A percentile compares a stretch with the other conserved stretches of the same genome.
These are phyloP conservation scores for Bellardia bayeri DNA, from an alignment of 2,888 invertebrate species.

Conservation along the genomic window DNA sequence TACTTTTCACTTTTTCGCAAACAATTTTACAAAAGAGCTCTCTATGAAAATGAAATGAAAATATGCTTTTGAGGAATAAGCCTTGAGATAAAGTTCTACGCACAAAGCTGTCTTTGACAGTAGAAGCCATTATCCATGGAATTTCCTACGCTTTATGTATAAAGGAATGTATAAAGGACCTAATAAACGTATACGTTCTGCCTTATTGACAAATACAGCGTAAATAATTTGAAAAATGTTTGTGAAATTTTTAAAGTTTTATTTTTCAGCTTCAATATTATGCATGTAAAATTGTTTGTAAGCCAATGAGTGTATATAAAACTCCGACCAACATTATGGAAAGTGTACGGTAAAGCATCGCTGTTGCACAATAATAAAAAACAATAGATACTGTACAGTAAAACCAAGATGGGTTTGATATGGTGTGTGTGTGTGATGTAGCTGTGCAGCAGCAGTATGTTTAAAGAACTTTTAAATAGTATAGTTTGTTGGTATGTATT, in stretches of 20 bases:
- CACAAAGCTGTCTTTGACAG: not conserved
- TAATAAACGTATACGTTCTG: conserved; percentile 2
- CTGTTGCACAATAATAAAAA: not conserved
- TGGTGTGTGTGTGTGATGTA: not conserved
- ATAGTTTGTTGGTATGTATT: not conserved
- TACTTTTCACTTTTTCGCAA: not conserved
- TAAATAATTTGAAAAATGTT: conserved; percentile 15
- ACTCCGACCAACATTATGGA: not conserved
- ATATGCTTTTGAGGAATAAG: not conserved
- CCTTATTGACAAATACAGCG: conserved; percentile 14
- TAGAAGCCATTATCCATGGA: not conserved
- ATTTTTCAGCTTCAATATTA: conserved; percentile 13
- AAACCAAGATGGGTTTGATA: not conserved
- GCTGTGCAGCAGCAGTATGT: conserved; percentile 13
- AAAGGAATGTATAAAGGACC: not conserved
- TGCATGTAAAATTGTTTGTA: not conserved
- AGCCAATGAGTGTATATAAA: not conserved
- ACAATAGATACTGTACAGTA: not conserved
- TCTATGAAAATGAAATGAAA: not conserved
- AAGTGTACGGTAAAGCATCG: not conserved
- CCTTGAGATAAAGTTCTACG: not conserved
- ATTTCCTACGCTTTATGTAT: not conserved
- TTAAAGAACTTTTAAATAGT: conserved; percentile 26
- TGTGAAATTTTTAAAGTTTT: conserved; percentile 15
- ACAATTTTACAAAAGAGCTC: not conserved